Evolutionary conservation across 1,140 invertebrate genomes (phyloP).

Genomic region (Cherax destructor): DNA sequence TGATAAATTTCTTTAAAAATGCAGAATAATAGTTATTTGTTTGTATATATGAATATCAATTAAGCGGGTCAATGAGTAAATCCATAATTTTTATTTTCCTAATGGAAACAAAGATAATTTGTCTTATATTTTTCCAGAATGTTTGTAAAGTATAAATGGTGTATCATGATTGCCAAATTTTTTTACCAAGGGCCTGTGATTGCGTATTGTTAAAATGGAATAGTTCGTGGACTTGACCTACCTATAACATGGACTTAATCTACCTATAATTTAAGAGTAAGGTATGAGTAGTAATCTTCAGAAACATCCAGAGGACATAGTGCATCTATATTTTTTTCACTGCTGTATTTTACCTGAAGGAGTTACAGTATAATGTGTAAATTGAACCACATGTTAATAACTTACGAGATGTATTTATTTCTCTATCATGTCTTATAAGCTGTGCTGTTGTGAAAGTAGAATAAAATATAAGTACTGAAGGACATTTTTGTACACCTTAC

Average conservation of each 20-base stretch:
- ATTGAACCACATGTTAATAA: conserved; percentile 21
- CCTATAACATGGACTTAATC: not conserved
- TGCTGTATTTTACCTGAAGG: not conserved
- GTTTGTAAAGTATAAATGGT: conserved; percentile 46
- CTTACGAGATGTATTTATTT: conserved; percentile 52
- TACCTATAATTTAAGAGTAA: conserved; percentile 11
- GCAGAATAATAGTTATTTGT: not conserved
- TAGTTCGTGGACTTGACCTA: conserved; percentile 7
- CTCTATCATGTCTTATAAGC: conserved; percentile 24
- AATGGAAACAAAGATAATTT: conserved; percentile 42
- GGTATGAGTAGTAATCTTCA: conserved; percentile 16
- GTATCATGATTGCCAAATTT: conserved; percentile 30
- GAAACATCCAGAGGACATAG: conserved; percentile 7
- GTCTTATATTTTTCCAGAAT: conserved; percentile 47
- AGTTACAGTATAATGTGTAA: conserved; percentile 18
- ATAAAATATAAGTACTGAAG: conserved; percentile 30
- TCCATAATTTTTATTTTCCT: conserved; percentile 44
- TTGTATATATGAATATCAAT: conserved; percentile 18
- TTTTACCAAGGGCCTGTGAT: conserved; percentile 30
- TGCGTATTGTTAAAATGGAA: not conserved
- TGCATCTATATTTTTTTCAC: not conserved
- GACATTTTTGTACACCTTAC: not conserved
- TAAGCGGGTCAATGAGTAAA: not conserved
- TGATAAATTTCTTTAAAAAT: not conserved
- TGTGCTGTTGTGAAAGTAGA: conserved; percentile 40